phyloP scores from a whole-genome alignment of 2,797 vertebrate species.

The Hippoglossus hippoglossus region DNA sequence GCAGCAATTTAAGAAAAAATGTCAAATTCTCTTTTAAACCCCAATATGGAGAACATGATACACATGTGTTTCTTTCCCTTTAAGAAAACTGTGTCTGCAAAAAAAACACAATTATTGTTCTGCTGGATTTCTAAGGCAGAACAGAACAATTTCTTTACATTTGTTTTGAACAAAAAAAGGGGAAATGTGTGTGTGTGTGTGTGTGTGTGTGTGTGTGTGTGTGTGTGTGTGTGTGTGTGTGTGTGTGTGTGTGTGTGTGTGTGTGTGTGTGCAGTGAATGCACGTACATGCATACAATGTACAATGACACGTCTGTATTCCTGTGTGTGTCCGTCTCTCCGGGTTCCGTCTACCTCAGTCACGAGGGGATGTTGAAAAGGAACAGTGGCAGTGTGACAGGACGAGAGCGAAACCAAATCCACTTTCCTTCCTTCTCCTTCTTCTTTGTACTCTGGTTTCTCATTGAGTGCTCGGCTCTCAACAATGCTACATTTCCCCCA shows the following conservation, averaged over 20 bases:
- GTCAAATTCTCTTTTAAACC: too few species aligned
- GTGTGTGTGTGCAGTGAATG: too few species aligned
- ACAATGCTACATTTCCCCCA: slow-evolving; percentile 80
- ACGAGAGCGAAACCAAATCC: slow-evolving; percentile 54
- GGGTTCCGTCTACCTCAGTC: slow-evolving; percentile 49
- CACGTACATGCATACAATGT: slow-evolving; percentile 14
- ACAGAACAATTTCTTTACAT: slow-evolving; percentile 33
- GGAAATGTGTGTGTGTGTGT: slow-evolving; percentile 1
- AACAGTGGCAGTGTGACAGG: slow-evolving; percentile 61
- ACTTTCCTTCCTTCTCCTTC: slow-evolving; percentile 59
- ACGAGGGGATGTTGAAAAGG: slow-evolving; percentile 48
- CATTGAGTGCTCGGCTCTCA: slow-evolving; percentile 62
- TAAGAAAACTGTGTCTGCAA: too few species aligned
- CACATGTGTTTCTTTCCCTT: too few species aligned
- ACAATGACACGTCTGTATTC: slow-evolving; percentile 39
- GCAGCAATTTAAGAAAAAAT: not conserved
- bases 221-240: too few species aligned
- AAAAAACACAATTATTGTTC: not conserved
- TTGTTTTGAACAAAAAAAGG: slow-evolving; percentile 30
- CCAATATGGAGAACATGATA: not conserved
- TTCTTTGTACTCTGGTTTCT: slow-evolving; percentile 60
- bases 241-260: too few species aligned
- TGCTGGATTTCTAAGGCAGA: slow-evolving; percentile 29
- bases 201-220: too few species aligned
- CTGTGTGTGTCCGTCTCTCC: slow-evolving; percentile 45